Conservation (phyloP, 2,888 invertebrate genomes). For the Aporophyla nigra region DNA sequence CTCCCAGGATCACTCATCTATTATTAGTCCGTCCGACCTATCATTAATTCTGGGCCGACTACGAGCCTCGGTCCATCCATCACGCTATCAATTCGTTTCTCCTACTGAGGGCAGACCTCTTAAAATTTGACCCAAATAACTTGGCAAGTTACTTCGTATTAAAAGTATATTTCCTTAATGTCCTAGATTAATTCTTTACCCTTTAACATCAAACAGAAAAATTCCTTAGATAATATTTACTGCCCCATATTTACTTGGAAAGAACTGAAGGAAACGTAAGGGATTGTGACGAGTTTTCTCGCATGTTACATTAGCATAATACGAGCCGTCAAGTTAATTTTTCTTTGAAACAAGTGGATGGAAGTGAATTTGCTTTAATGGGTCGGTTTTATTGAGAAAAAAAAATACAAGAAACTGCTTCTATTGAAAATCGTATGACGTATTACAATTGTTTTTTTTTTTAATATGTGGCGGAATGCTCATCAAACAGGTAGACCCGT, state of each 20-base stretch:
- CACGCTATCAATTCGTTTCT: conserved; percentile 64
- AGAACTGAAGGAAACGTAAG: conserved; percentile 3
- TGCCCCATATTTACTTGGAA: neutral
- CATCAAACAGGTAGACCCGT: neutral
- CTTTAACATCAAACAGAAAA: conserved; percentile 13
- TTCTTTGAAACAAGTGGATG: conserved; percentile 9
- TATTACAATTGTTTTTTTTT: too few relatives aligned
- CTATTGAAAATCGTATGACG: neutral
- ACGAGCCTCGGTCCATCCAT: conserved; percentile 55
- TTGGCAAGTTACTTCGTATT: conserved; percentile 27
- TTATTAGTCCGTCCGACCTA: conserved; percentile 37
- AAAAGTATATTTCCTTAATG: conserved; percentile 37
- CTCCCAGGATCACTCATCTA: conserved; percentile 33
- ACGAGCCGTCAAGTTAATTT: conserved; percentile 7
- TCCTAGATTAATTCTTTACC: neutral
- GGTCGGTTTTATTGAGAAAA: neutral
- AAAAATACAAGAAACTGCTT: neutral
- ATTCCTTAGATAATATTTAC: neutral
- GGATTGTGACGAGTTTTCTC: conserved; percentile 10
- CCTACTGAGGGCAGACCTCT: conserved; percentile 19
- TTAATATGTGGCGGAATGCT: too few relatives aligned
- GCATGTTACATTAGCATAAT: conserved; percentile 28
- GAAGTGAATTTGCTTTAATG: neutral
- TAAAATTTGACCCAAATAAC: conserved; percentile 44
- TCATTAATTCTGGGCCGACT: conserved; percentile 59